Evolutionary conservation across 2,113 vertebrate genomes (phyloP).

Genomic region (Promerops cafer): DNA sequence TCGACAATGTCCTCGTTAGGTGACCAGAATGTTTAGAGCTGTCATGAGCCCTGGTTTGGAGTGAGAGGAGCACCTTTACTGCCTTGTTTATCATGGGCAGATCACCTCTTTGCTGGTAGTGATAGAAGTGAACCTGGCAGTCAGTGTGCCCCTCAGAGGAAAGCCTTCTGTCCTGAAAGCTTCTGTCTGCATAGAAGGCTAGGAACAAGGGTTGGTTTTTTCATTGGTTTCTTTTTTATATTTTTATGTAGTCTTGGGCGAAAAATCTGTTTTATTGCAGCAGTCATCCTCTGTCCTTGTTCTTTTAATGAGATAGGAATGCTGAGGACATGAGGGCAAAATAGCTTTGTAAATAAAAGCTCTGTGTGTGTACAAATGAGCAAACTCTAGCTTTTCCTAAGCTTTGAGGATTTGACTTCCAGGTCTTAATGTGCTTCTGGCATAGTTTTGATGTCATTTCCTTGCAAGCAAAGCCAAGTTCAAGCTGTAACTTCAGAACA

Average conservation of each 20-base stretch:
- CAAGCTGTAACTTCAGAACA: background rate
- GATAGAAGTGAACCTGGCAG: background rate
- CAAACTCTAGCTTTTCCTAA: conserved; percentile 7
- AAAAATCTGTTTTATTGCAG: background rate
- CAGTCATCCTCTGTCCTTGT: background rate
- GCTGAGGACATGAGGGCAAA: background rate
- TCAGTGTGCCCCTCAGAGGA: background rate
- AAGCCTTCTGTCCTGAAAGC: background rate
- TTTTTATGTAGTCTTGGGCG: background rate
- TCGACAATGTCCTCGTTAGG: fast-evolving
- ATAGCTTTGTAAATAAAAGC: conserved; percentile 22
- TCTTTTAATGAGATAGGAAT: conserved; percentile 12
- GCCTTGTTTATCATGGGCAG: background rate
- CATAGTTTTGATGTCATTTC: conserved; percentile 45
- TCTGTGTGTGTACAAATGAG: background rate
- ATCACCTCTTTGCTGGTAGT: background rate
- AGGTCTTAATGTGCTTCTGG: conserved; percentile 32
- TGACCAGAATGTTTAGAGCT: background rate
- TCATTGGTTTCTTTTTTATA: background rate
- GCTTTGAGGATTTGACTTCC: conserved; percentile 43
- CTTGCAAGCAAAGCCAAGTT: conserved; percentile 14
- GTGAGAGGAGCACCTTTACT: background rate
- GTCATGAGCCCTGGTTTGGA: background rate
- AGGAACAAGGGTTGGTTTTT: background rate
- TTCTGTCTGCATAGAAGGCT: background rate